phyloP scores from a whole-genome alignment of 2,113 vertebrate species.

The Takifugu flavidus region DNA sequence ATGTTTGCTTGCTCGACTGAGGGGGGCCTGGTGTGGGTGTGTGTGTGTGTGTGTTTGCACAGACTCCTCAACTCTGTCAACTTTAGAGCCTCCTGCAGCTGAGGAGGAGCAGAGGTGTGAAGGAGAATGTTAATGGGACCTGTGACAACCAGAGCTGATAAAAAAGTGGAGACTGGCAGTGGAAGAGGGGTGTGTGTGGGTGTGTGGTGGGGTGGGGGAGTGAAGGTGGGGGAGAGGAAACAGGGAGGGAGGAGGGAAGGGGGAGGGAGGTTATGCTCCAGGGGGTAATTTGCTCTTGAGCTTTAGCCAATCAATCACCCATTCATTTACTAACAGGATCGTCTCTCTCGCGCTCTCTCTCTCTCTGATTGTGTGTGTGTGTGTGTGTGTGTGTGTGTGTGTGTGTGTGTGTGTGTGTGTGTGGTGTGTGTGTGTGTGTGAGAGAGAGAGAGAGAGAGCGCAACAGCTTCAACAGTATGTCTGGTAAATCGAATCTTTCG shows the following conservation, averaged over 20 bases:
- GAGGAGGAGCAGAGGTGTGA: slow-evolving; percentile 35
- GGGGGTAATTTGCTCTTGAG: slow-evolving; percentile 41
- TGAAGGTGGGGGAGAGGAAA: no score
- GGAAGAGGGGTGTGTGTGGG: neutral
- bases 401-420: neutral
- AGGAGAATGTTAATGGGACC: slow-evolving; percentile 44
- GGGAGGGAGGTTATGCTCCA: slow-evolving; percentile 14
- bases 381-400: no score
- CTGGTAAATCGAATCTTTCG: no score
- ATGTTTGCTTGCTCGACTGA: no score
- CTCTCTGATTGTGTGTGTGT: neutral
- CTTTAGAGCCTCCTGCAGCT: slow-evolving; percentile 5
- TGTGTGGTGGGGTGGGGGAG: no score
- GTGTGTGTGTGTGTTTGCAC: neutral
- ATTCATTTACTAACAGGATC: slow-evolving; percentile 50
- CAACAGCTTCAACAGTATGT: no score
- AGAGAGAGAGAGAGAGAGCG: no score
- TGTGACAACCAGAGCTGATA: slow-evolving; percentile 46
- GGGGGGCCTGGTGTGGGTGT: no score
- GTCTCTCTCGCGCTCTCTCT: slow-evolving; percentile 13
- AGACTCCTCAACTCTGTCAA: neutral
- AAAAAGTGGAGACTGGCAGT: slow-evolving; percentile 3
- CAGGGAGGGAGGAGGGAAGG: neutral
- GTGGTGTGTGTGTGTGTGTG: neutral
- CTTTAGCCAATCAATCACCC: slow-evolving; percentile 47